Percentiles rank a stretch among this genome's conserved stretches.
phyloP scores from a whole-genome alignment of 23 tunicate genomes.

The Ciona savignyi region DNA sequence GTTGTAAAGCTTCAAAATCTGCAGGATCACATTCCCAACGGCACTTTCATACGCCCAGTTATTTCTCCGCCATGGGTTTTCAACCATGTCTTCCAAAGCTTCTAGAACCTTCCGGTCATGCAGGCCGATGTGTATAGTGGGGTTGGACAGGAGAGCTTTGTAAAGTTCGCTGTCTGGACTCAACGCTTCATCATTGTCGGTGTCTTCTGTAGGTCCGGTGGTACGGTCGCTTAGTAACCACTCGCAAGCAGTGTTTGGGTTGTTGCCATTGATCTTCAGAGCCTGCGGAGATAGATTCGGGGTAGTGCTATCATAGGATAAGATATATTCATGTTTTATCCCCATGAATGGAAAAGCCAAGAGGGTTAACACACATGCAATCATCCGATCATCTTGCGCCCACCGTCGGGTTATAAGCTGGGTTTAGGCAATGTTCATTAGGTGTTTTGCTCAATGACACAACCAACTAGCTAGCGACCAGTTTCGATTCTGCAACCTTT shows the following conservation, averaged over 20 bases:
- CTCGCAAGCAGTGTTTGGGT: constrained; percentile 76
- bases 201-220: no score
- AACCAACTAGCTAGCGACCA: no score
- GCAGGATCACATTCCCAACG: constrained; percentile 84
- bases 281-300: constrained; percentile 33
- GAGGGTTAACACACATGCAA: no score
- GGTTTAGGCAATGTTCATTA: no score
- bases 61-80: constrained; percentile 84
- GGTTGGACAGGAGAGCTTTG: constrained; percentile 65
- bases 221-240: constrained; percentile 78
- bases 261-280: constrained; percentile 56
- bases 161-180: constrained; percentile 65
- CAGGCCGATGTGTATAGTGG: constrained; percentile 83
- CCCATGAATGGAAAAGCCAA: no score
- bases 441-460: no score
- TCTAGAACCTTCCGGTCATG: constrained; percentile 82
- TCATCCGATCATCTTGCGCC: no score
- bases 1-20: constrained; percentile 80
- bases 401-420: no score
- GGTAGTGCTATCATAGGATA: no score
- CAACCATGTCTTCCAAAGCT: constrained; percentile 92
- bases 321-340: no score
- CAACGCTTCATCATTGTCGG: constrained; percentile 48
- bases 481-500: no score
- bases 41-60: constrained; percentile 95